phyloP scores from a whole-genome alignment of 2,797 vertebrate genomes.

The Fistularia tabacaria region DNA sequence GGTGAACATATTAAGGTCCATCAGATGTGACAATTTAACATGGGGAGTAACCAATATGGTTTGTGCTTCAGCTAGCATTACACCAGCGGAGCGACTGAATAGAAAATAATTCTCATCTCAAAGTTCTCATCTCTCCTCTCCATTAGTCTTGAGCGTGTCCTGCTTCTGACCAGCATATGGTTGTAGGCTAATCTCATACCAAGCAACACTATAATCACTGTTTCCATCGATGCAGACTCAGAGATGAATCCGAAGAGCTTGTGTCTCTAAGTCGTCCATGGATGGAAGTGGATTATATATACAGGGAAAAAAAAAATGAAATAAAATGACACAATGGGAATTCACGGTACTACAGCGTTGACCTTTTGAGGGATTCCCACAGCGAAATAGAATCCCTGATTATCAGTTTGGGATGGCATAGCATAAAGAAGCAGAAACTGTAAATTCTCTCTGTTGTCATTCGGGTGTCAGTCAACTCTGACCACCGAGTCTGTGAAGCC shows the following conservation, averaged over 20 bases:
- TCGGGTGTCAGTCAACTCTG: slow-evolving; percentile 57
- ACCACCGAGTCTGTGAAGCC: slow-evolving; percentile 42
- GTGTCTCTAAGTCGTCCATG: slow-evolving; percentile 21
- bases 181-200: slow-evolving; percentile 36
- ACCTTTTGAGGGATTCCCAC: slow-evolving; percentile 38
- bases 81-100: slow-evolving; percentile 4
- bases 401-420: slow-evolving; percentile 26
- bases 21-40: too few relatives aligned
- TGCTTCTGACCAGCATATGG: slow-evolving; percentile 63
- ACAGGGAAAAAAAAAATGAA: not conserved
- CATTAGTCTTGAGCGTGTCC: slow-evolving; percentile 33
- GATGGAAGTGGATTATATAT: slow-evolving; percentile 9
- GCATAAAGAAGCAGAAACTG: slow-evolving; percentile 33
- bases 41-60: too few relatives aligned
- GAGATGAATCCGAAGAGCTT: slow-evolving; percentile 45
- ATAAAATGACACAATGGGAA: slow-evolving; percentile 30
- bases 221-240: slow-evolving; percentile 46
- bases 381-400: slow-evolving; percentile 30
- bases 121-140: slow-evolving; percentile 45
- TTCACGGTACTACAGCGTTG: slow-evolving; percentile 4
- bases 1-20: too few relatives aligned
- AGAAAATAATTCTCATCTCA: slow-evolving; percentile 17
- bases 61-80: too few relatives aligned
- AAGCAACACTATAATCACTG: slow-evolving; percentile 53
- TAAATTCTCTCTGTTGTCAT: slow-evolving; percentile 48